Percentiles rank a stretch among this genome's conserved stretches.
These are phyloP conservation scores for Peromyscus californicus DNA, from an alignment of 2,113 vertebrate species.

Conservation along the genomic window DNA sequence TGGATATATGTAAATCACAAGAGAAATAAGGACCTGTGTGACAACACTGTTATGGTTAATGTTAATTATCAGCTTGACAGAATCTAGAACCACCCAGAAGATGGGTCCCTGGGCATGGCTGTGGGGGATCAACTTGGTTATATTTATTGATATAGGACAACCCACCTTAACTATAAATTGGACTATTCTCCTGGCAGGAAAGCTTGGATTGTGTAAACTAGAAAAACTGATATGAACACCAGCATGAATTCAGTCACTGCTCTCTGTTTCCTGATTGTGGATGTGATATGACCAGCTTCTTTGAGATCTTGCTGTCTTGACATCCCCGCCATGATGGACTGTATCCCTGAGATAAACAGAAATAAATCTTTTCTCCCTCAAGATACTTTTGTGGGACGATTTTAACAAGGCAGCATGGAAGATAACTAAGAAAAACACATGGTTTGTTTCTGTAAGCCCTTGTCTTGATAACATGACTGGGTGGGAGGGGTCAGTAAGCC, in stretches of 20 bases:
- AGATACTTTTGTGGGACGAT: background rate
- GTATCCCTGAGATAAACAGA: background rate
- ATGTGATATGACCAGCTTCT: too few relatives aligned
- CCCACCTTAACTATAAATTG: too few relatives aligned
- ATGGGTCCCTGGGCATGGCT: background rate
- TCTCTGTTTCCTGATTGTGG: background rate
- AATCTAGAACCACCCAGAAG: background rate
- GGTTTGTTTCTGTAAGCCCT: accelerated
- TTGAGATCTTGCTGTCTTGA: background rate
- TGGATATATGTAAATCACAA: background rate
- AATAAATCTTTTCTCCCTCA: background rate
- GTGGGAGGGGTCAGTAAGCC: accelerated
- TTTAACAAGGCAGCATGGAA: background rate
- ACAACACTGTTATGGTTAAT: background rate
- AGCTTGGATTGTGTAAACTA: background rate
- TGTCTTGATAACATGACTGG: background rate
- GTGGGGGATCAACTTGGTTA: background rate
- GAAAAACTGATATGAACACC: background rate
- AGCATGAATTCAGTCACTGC: background rate
- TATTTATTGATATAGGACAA: background rate
- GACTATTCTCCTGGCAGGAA: too few relatives aligned
- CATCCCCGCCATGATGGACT: too few relatives aligned
- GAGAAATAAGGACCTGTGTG: background rate
- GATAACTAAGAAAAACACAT: background rate
- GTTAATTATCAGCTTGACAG: background rate